Base-by-base conservation (phyloP, 2,888 invertebrate genomes). In the Drosophila melanosoma region DNA sequence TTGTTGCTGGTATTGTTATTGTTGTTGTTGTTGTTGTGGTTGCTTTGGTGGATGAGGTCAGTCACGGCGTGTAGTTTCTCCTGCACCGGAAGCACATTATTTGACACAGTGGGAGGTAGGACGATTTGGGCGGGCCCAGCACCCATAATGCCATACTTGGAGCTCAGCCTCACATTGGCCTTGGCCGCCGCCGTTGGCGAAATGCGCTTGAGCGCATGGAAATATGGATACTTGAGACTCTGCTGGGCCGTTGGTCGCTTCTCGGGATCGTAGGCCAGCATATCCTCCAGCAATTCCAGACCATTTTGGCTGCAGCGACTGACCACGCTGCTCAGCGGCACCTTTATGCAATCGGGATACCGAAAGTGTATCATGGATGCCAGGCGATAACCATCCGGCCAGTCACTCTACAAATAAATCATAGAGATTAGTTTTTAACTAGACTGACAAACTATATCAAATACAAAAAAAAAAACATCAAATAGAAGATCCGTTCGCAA, bases 361-460 rank as follows among this genome's bases (percentile, higher is more conserved):
- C 97, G 97, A 93, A 99, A 99, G 89, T 99, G 99, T 95, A 99
- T 97, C 61, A 97, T 96, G 6, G 97, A 95, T 0, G 99, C 99
- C 76, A 99, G 94, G 79, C 97, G 96, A 93, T 97, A 97, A 6
- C 99, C 99, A 91, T 99, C 99, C 1, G 97, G 96, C 99, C 99
- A 99, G 77, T 97, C 97, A 82, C 95, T 96, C 96, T 97, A 81
- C 20, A 54, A 32, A 26, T 0, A 26, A 26, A 26, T 26, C 26
- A 26, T n/a, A n/a, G 0, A n/a, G n/a, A 1, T 40, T 40, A 0
- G n/a, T n/a, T 10, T 11, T 11, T n/a, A 40, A 0, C 0, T 2
- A 40, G 5, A 40, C 40, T 11, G 11, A n/a, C 11, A 1, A 11
- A 40, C 40, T 11, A 6, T 11, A 11, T 42, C 2, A 11, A 42